A percentile compares a stretch with the other conserved stretches of the same genome.
These are phyloP conservation scores for Pollenia amentaria DNA, from an alignment of 2,888 invertebrate genomes.

Conservation along the genomic window DNA sequence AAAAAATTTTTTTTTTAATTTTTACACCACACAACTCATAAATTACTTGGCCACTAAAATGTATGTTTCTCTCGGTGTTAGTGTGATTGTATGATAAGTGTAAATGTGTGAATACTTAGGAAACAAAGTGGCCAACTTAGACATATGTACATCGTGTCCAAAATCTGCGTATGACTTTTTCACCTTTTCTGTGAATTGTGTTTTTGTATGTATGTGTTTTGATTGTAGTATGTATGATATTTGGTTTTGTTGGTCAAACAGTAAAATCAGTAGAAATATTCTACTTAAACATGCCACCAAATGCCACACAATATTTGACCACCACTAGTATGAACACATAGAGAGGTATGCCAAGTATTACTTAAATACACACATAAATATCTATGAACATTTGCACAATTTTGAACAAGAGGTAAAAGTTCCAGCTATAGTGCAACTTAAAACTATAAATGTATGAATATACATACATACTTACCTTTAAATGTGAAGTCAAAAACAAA, in stretches of 20 bases:
- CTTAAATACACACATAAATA: no score
- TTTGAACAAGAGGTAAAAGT: neutral
- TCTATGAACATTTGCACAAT: neutral
- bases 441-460: neutral
- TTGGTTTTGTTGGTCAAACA: slow-evolving; percentile 65
- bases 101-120: slow-evolving; percentile 40
- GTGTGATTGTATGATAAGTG: slow-evolving; percentile 64
- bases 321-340: slow-evolving; percentile 20
- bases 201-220: neutral
- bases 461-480: neutral
- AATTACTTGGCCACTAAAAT: slow-evolving; percentile 67
- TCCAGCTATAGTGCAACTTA: neutral
- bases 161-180: slow-evolving; percentile 67
- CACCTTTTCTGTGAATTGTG: neutral
- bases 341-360: slow-evolving; percentile 32
- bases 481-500: no score
- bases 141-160: slow-evolving; percentile 8
- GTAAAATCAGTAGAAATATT: slow-evolving; percentile 54
- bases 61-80: slow-evolving; percentile 30
- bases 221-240: slow-evolving; percentile 56
- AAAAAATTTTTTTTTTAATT: neutral
- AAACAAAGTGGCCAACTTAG: slow-evolving; percentile 51
- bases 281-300: slow-evolving; percentile 57
- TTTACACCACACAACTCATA: slow-evolving; percentile 48
- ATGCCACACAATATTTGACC: slow-evolving; percentile 62